Base-by-base conservation (phyloP, 1,140 invertebrate genomes). In the Trichomalopsis sarcophagae region DNA sequence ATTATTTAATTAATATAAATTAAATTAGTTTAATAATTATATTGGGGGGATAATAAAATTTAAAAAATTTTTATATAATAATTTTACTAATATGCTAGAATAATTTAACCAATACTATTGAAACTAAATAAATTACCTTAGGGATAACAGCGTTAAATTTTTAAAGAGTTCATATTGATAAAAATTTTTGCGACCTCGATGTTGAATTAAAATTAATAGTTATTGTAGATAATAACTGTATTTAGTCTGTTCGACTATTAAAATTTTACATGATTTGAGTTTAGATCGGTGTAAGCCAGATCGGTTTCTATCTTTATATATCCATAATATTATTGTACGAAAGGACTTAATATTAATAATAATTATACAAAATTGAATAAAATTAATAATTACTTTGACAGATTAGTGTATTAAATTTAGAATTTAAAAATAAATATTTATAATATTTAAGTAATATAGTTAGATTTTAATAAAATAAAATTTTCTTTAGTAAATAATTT, bases 241-340 rank as follows among this genome's bases (percentile, higher is more conserved):
- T 94, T 94, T 93, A 93, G 95, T 96, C 95, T 96, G 95, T 96
- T 96, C 95, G 95, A 96, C 95, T 94, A 94, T 96, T 95, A 94
- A 96, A 95, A 93, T 94, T 93, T 95, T 96, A 96, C 95, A 96
- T 96, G 95, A 96, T 96, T 27, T 27, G 27, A 27, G 27, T 27
- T 27, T 27, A 27, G 27, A 27, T 27, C 27, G 27, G 27, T 27
- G 27, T 27, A 1, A 27, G 27, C 27, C 27, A 27, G 27, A 27
- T 27, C 27, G 27, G 27, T 27, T 27, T 27, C 27, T 27, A 27
- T 27, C 27, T 27, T 27, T 27, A 27, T 1, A 27, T n/a, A n/a
- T n/a, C n/a, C n/a, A n/a, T n/a, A n/a, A 27, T 27, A 27, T 27
- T 27, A 0, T 27, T 27, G 27, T 27, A 27, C 27, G 27, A 27